Base-by-base conservation (phyloP, 37 sponge, comb jelly and placozoan species). In the Cliona cf. orientalis region DNA sequence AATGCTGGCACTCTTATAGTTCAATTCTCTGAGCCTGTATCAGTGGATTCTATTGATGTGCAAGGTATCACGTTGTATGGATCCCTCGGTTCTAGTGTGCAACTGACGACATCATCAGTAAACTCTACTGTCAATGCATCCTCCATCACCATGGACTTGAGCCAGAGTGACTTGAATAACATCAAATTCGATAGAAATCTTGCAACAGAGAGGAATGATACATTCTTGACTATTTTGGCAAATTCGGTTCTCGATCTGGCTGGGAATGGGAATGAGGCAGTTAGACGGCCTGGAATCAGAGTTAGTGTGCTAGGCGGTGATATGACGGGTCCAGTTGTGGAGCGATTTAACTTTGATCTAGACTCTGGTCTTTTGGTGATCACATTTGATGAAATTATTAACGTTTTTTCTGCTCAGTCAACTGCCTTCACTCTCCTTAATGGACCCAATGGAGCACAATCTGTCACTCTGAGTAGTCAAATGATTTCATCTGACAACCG, bases 11-110 rank as follows among this genome's bases (percentile, higher is more conserved):
- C 60, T 11, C 64, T 96, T n/a, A 79, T 59, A 14, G 25, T 93
- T 40, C 81, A 80, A 55, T 96, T 96, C 67, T 80, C 84, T 53
- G 97, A 96, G 45, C 89, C 93, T 19, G 64, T 93, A 4, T 39
- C 49, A 31, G 60, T 83, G 11, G 23, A 57, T 21, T 19, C 72
- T 1, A 28, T 94, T 5, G 41, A 59, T 29, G 44, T 87, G 6
- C 55, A 62, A 17, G 81, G 85, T 11, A 39, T 94, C 23, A 74
- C 80, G 17, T 63, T 94, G 33, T 43, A 61, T 44, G 34, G 59
- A 4, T 44, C 31, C 31, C 11, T 43, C 17, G 84, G 73, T 1
- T 78, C 82, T 42, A 56, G 26, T 31, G 65, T 90, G 5, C 45
- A 17, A 59, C 74, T 87, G 33, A 19, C 35, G 2, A 34, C 74